Evolutionary conservation across 2,797 vertebrate species (phyloP).

Genomic region (Protonibea diacanthus): DNA sequence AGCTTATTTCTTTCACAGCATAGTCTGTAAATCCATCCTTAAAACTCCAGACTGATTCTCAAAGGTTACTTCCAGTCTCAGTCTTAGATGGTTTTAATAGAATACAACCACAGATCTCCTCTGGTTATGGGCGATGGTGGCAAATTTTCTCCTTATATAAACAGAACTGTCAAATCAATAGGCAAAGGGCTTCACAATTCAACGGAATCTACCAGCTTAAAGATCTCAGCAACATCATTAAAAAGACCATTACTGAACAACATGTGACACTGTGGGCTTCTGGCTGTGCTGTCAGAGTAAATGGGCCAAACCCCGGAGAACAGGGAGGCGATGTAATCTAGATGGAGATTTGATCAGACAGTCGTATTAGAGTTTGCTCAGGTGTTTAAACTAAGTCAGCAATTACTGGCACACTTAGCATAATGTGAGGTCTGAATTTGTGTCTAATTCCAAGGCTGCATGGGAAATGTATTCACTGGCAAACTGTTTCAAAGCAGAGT

Average conservation of each 20-base stretch:
- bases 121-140: not conserved
- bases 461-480: constrained; percentile 56
- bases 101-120: constrained; percentile 3
- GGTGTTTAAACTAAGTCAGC: constrained; percentile 55
- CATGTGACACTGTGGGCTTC: constrained; percentile 22
- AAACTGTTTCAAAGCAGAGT: constrained; percentile 46
- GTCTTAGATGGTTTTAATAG: not conserved
- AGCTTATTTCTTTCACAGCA: not conserved
- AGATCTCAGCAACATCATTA: constrained; percentile 52
- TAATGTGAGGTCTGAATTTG: constrained; percentile 58
- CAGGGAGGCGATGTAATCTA: constrained; percentile 60
- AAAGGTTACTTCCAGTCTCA: not conserved
- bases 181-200: not conserved
- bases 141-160: constrained; percentile 4
- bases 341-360: constrained; percentile 75
- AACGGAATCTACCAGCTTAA: not conserved
- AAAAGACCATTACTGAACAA: constrained; percentile 13
- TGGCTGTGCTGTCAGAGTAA: constrained; percentile 49
- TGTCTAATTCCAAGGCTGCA: constrained; percentile 46
- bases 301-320: constrained; percentile 36
- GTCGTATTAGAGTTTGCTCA: constrained; percentile 59
- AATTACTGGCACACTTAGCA: constrained; percentile 43
- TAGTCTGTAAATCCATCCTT: not conserved
- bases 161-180: constrained; percentile 2
- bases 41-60: constrained; percentile 5